These are phyloP conservation scores for Timema podura DNA, from an alignment of 2,888 invertebrate species.

Conservation along the genomic window DNA sequence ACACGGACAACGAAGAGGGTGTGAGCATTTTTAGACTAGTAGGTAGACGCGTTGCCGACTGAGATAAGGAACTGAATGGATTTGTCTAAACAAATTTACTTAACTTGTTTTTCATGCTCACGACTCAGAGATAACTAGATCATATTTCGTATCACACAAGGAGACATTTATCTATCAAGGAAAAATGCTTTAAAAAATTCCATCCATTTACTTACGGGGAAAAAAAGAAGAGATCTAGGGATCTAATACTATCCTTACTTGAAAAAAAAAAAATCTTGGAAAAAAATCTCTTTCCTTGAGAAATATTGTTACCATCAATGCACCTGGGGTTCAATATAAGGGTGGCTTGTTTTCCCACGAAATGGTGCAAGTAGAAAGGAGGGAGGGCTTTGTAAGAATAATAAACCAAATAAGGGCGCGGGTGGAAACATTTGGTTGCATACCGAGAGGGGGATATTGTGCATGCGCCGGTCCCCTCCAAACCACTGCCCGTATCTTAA, in stretches of 20 bases:
- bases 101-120: no score
- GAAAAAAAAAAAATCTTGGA: not conserved
- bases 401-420: slow-evolving; percentile 20
- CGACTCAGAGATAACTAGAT: no score
- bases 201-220: slow-evolving; percentile 9
- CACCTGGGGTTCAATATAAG: slow-evolving; percentile 23
- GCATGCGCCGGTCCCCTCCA: not conserved
- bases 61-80: no score
- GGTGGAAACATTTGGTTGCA: slow-evolving; percentile 15
- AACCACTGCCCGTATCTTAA: no score
- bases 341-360: slow-evolving; percentile 25
- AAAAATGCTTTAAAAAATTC: slow-evolving; percentile 2
- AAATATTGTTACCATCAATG: slow-evolving; percentile 16
- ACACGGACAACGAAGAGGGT: no score
- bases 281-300: slow-evolving; percentile 18
- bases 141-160: no score
- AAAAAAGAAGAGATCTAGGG: slow-evolving; percentile 4
- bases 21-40: no score
- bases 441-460: not conserved
- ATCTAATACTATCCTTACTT: slow-evolving; percentile 1
- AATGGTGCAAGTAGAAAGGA: slow-evolving; percentile 19
- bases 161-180: no score
- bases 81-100: no score
- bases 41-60: no score
- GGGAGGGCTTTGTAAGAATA: slow-evolving; percentile 22